Percentiles rank a stretch among this genome's conserved stretches.
phyloP scores from a whole-genome alignment of 2,888 invertebrate species.

The Esperia sulphurella region DNA sequence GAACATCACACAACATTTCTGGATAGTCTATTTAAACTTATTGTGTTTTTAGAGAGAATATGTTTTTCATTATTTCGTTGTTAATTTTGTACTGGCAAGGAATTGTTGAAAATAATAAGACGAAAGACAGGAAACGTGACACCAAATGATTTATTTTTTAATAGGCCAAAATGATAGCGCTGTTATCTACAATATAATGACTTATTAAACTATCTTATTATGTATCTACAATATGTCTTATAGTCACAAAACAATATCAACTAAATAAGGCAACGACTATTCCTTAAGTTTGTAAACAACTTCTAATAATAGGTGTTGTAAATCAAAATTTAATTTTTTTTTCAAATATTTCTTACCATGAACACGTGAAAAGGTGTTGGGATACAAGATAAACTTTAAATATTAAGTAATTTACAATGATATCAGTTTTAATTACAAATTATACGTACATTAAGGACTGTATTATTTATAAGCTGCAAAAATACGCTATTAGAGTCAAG shows the following conservation, averaged over 20 bases:
- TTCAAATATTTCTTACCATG: constrained; percentile 44
- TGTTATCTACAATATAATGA: constrained; percentile 76
- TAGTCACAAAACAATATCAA: constrained; percentile 76
- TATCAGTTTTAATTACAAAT: constrained; percentile 31
- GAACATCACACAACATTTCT: no score
- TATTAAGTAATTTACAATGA: constrained; percentile 39
- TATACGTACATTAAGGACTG: constrained; percentile 25
- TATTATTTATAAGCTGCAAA: constrained; percentile 21
- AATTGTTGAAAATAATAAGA: not conserved
- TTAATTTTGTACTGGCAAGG: not conserved
- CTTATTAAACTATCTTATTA: constrained; percentile 68
- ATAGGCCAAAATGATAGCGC: constrained; percentile 77
- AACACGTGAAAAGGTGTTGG: constrained; percentile 56
- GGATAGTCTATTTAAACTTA: no score
- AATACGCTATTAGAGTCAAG: constrained; percentile 21
- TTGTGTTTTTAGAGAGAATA: no score
- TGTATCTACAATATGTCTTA: constrained; percentile 74
- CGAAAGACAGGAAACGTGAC: constrained; percentile 49
- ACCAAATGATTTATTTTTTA: constrained; percentile 78
- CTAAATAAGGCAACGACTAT: constrained; percentile 80
- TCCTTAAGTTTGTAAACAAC: constrained; percentile 65
- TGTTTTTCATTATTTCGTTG: not conserved
- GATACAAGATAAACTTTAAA: constrained; percentile 31
- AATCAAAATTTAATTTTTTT: constrained; percentile 36
- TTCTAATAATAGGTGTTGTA: constrained; percentile 43